These are phyloP conservation scores for Meteorus colon DNA, from an alignment of 2,888 invertebrate genomes.

Conservation along the genomic window DNA sequence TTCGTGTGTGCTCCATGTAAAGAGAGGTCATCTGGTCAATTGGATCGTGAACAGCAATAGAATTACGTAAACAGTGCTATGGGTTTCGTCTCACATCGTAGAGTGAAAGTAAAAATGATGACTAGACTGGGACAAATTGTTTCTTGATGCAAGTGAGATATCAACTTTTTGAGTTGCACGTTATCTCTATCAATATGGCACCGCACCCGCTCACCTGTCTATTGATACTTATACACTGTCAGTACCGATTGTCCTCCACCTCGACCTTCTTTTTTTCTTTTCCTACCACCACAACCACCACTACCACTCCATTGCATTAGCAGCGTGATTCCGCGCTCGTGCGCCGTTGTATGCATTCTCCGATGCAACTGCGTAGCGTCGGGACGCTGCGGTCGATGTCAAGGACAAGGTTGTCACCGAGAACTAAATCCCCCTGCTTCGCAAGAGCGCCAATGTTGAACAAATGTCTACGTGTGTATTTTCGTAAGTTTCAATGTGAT, in stretches of 20 bases:
- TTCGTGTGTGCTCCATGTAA: background rate
- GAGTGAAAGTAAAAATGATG: slow-evolving; percentile 7
- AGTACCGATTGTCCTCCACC: background rate
- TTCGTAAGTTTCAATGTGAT: slow-evolving; percentile 4
- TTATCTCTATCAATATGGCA: slow-evolving; percentile 42
- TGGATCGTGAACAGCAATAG: background rate
- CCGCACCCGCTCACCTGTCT: slow-evolving; percentile 47
- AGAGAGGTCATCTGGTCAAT: slow-evolving; percentile 3
- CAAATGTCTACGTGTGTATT: background rate
- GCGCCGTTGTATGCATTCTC: slow-evolving; percentile 43
- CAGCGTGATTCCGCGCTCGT: slow-evolving; percentile 29
- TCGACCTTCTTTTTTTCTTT: slow-evolving; percentile 39
- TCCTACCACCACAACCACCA: slow-evolving; percentile 4
- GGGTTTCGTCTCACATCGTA: background rate
- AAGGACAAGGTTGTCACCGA: slow-evolving; percentile 65
- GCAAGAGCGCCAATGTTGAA: background rate
- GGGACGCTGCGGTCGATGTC: slow-evolving; percentile 70
- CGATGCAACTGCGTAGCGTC: slow-evolving; percentile 71
- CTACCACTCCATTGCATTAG: background rate
- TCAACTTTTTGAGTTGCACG: background rate
- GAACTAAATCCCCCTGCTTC: slow-evolving; percentile 14
- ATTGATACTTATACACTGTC: slow-evolving; percentile 29
- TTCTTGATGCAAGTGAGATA: background rate
- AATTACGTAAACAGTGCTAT: background rate
- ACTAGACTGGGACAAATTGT: background rate